Conservation (phyloP, 2,113 vertebrate genomes). For the Pedetes capensis region DNA sequence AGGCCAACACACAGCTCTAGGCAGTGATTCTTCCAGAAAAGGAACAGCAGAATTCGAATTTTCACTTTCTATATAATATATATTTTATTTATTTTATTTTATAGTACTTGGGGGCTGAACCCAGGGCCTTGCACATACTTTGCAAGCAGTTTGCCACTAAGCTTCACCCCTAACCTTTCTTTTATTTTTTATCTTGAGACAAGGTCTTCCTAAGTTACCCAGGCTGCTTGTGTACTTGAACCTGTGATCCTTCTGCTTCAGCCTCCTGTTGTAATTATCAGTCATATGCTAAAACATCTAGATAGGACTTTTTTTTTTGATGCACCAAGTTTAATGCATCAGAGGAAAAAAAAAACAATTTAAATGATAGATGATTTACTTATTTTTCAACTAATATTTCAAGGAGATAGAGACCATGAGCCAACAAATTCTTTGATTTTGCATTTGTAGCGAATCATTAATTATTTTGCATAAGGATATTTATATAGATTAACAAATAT, state of each 20-base stretch:
- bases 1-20: background rate
- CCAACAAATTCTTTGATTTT: conserved; percentile 31
- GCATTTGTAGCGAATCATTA: conserved; percentile 51
- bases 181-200: too few species aligned
- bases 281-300: background rate
- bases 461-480: conserved; percentile 41
- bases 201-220: background rate
- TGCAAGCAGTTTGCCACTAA: too few species aligned
- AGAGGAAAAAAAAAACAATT: conserved; percentile 35
- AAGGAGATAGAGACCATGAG: background rate
- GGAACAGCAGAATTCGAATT: background rate
- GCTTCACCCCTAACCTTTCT: too few species aligned
- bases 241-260: too few species aligned
- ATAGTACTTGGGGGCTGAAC: too few species aligned
- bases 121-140: too few species aligned
- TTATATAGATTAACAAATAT: conserved; percentile 42
- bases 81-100: too few species aligned
- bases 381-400: conserved; percentile 41
- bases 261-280: conserved; percentile 24
- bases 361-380: background rate
- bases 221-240: background rate
- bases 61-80: background rate
- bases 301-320: background rate
- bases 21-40: background rate
- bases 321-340: background rate